phyloP scores from a whole-genome alignment of 1,140 invertebrate genomes.

The Heliconius congener region DNA sequence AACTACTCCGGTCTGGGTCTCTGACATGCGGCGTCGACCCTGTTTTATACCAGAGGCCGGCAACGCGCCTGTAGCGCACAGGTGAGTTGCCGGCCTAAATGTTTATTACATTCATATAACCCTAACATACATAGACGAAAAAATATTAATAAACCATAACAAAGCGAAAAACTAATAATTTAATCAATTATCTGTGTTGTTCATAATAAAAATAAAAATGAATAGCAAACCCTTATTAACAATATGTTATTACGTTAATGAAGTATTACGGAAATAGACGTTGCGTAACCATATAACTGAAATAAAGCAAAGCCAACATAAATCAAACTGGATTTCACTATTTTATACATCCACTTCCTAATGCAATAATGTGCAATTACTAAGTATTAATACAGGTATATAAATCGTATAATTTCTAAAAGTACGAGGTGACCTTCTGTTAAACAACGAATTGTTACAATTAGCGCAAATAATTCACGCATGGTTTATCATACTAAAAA shows the following conservation, averaged over 20 bases:
- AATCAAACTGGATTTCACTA: slow-evolving; percentile 18
- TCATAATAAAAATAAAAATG: no score
- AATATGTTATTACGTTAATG: background rate
- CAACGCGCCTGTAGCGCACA: no score
- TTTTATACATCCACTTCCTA: slow-evolving; percentile 16
- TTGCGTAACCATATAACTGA: background rate
- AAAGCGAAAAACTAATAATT: no score
- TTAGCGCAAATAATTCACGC: background rate
- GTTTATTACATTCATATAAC: no score
- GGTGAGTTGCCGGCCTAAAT: no score
- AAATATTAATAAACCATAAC: no score
- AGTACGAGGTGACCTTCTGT: background rate
- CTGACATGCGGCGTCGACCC: no score
- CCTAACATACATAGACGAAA: no score
- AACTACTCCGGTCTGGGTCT: no score
- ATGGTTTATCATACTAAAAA: background rate
- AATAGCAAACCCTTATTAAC: no score
- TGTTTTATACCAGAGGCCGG: no score
- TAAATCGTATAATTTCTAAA: background rate
- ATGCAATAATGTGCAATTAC: slow-evolving; percentile 20
- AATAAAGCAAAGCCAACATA: background rate
- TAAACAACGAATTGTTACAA: background rate
- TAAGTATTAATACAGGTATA: slow-evolving; percentile 7
- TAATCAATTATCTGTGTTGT: no score
- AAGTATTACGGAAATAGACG: background rate